Conservation (phyloP, 2,888 invertebrate species). For the Hedychridium roseum region DNA sequence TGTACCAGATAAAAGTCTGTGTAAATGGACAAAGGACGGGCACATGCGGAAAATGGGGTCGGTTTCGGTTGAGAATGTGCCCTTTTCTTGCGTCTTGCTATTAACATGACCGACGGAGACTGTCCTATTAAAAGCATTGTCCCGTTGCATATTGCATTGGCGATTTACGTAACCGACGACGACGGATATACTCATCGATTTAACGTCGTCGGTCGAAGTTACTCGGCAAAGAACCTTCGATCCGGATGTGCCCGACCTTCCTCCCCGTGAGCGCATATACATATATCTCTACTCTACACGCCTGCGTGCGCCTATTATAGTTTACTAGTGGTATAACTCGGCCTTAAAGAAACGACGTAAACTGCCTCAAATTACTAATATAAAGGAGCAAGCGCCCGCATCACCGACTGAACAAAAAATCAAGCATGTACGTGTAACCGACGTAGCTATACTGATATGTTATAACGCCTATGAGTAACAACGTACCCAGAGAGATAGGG, state of each 20-base stretch:
- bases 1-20: too few species aligned
- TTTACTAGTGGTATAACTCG: constrained; percentile 43
- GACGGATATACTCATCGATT: too few species aligned
- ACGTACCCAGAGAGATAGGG: constrained; percentile 1
- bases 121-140: too few species aligned
- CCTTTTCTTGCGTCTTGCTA: too few species aligned
- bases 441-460: constrained; percentile 6
- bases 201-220: constrained; percentile 23
- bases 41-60: too few species aligned
- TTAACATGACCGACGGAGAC: too few species aligned
- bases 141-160: too few species aligned
- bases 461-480: neutral
- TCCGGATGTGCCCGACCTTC: too few species aligned
- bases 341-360: constrained; percentile 45
- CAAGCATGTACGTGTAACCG: constrained; percentile 32
- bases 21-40: too few species aligned
- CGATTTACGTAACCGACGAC: too few species aligned
- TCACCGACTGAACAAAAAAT: constrained; percentile 35
- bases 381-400: constrained; percentile 42
- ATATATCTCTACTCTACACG: constrained; percentile 5
- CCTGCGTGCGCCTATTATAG: constrained; percentile 24
- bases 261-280: constrained; percentile 1
- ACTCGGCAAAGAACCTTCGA: too few species aligned
- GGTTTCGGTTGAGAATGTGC: too few species aligned
- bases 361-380: constrained; percentile 46